A percentile compares a stretch with the other conserved stretches of the same genome.
Evolutionary conservation across 2,888 invertebrate species (phyloP).

Genomic region (Diaprepes abbreviatus): DNA sequence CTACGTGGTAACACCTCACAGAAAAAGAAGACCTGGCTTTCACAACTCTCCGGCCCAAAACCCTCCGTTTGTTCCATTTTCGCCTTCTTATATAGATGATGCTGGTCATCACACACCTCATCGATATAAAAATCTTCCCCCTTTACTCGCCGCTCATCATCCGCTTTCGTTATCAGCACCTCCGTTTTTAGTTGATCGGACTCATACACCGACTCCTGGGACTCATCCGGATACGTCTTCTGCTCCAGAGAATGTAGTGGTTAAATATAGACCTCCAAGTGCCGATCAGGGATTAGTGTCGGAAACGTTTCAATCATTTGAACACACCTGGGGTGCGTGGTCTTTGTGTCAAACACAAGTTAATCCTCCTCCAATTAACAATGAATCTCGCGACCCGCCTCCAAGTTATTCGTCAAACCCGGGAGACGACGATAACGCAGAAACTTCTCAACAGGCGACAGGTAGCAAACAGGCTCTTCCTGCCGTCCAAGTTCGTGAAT

Average conservation of each 20-base stretch:
- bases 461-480: constrained; percentile 64
- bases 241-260: constrained; percentile 71
- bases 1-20: constrained; percentile 89
- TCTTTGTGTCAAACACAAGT: constrained; percentile 76
- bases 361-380: constrained; percentile 66
- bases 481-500: constrained; percentile 80
- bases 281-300: constrained; percentile 74
- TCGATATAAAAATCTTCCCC: constrained; percentile 72
- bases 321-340: constrained; percentile 77
- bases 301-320: constrained; percentile 68
- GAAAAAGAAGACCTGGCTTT: constrained; percentile 88
- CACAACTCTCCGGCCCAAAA: constrained; percentile 90
- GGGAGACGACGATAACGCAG: constrained; percentile 59
- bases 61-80: constrained; percentile 88
- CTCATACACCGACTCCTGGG: constrained; percentile 73
- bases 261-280: constrained; percentile 77
- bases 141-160: constrained; percentile 76
- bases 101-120: constrained; percentile 74
- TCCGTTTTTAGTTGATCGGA: constrained; percentile 76
- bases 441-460: constrained; percentile 66
- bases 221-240: constrained; percentile 65
- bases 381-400: constrained; percentile 59
- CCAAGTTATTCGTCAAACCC: constrained; percentile 62
- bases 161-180: constrained; percentile 82
- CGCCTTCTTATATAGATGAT: constrained; percentile 82